Conservation (phyloP, 2,888 invertebrate species). For the Cantharis rufa region DNA sequence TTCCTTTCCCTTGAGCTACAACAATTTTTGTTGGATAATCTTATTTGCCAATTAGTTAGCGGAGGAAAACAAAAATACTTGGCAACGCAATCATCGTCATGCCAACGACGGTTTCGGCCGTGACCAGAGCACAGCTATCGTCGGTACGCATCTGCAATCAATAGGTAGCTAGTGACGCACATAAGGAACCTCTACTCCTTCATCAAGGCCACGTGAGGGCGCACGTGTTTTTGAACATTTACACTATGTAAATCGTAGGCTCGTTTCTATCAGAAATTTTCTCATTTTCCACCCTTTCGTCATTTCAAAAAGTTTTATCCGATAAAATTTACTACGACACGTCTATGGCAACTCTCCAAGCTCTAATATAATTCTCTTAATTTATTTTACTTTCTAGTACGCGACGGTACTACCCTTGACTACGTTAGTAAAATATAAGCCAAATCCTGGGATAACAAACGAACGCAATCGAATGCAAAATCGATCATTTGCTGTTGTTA, state of each 20-base stretch:
- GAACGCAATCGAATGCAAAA: not conserved
- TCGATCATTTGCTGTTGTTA: not conserved
- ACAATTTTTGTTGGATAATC: slow-evolving; percentile 19
- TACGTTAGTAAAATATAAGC: not conserved
- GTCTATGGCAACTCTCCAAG: not conserved
- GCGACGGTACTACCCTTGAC: not conserved
- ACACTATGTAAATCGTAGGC: not conserved
- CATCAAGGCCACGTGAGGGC: slow-evolving; percentile 51
- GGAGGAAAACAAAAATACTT: slow-evolving; percentile 40
- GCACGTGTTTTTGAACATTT: slow-evolving; percentile 44
- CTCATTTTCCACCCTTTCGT: not conserved
- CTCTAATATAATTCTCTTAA: not conserved
- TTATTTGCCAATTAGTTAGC: slow-evolving; percentile 31
- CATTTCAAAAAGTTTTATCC: not conserved
- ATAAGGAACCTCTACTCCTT: slow-evolving; percentile 46
- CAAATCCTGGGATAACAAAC: not conserved
- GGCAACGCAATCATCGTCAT: slow-evolving; percentile 45
- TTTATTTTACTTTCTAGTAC: not conserved
- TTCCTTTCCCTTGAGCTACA: not conserved
- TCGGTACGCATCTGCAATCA: slow-evolving; percentile 46
- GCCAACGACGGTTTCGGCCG: slow-evolving; percentile 48
- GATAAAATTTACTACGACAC: not conserved
- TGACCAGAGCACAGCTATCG: slow-evolving; percentile 47
- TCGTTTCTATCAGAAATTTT: not conserved
- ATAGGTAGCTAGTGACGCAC: slow-evolving; percentile 55